Base-by-base conservation (phyloP, 2,113 vertebrate genomes). In the Zeus faber region DNA sequence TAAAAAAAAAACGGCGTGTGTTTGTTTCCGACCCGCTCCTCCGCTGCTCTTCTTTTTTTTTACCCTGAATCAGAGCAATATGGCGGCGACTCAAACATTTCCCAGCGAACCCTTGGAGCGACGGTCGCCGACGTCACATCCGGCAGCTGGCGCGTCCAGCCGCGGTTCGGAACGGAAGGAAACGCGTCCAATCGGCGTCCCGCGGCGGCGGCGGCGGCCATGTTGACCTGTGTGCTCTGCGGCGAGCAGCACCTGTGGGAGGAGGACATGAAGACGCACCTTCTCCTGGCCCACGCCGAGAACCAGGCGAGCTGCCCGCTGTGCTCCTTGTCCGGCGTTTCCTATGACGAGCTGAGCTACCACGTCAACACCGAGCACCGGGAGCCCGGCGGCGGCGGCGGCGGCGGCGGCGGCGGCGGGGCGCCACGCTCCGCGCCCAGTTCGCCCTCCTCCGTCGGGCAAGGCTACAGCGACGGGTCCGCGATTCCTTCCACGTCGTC, bases 171-270 rank as follows among this genome's bases (percentile, higher is more conserved):
- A n/a, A n/a, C n/a, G n/a, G n/a, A n/a, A n/a, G n/a, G n/a, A n/a
- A n/a, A n/a, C n/a, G n/a, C n/a, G n/a, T n/a, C n/a, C n/a, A n/a
- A n/a, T n/a, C n/a, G n/a, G n/a, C n/a, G n/a, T n/a, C n/a, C n/a
- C n/a, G n/a, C n/a, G n/a, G n/a, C n/a, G n/a, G n/a, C n/a, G n/a
- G n/a, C n/a, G n/a, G n/a, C n/a, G n/a, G 59, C n/a, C 50, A 93
- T 92, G 93, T 58, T 89, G 43, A 84, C 83, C 13, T 93, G 93
- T 74, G 91, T 89, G 1, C 88, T 87, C 56, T 94, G 93, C 58
- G 87, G 90, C 6, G 85, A 89, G 70, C 86, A 85, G 43, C 61
- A 91, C 0, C 1, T 74, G 6, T 74, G 90, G 13, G 91, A 91
- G 53, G 62, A 81, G 17, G 92, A 88, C 47, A 83, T 83, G 88